Evolutionary conservation across 2,888 invertebrate genomes (phyloP), one percentile per base, ranked within the genome.

Genomic region (Pseudanteris insignis): DNA sequence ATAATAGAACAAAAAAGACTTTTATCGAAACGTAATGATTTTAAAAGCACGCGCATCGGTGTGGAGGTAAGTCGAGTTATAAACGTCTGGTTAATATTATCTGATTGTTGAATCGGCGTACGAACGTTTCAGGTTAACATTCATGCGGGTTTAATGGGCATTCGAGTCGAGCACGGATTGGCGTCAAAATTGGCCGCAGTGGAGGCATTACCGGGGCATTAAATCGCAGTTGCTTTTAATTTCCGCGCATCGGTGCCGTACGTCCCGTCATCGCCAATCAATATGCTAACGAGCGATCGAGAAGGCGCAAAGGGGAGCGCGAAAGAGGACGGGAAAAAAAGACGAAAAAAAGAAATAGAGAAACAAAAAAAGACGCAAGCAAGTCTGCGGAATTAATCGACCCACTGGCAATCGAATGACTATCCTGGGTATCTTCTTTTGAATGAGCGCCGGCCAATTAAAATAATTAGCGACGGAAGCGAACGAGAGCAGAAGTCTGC

Each of bases 401-500:
- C 55, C 66, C 64, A 65, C 66, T 67, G 62, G 65, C 65, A 62
- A 64, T 66, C 54, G 71, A 66, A 60, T 66, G 58, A 51, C 68
- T 66, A 68, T 69, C 68, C 65, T 66, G 65, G 66, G 67, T 71
- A 71, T 70, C 71, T 63, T 69, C 78, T 78, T 78, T 77, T 77
- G 77, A 78, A 79, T 76, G 75, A 70, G 72, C 74, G 75, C 76
- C 79, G 77, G 75, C 79, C 79, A 79, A 79, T 79, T 79, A 79
- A 79, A 79, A 79, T 79, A 79, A 79, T 79, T 79, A 79, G 79
- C 78, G 76, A 79, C 77, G 76, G 74, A 63, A 77, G 74, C 73
- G 74, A 76, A 77, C 73, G 75, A 74, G 74, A 73, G 67, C 71
- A 64, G 63, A 64, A 68, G 68, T 68, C 64, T 62, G 69, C 67